Base-by-base conservation (phyloP, 2,888 invertebrate species). In the Mantis religiosa region DNA sequence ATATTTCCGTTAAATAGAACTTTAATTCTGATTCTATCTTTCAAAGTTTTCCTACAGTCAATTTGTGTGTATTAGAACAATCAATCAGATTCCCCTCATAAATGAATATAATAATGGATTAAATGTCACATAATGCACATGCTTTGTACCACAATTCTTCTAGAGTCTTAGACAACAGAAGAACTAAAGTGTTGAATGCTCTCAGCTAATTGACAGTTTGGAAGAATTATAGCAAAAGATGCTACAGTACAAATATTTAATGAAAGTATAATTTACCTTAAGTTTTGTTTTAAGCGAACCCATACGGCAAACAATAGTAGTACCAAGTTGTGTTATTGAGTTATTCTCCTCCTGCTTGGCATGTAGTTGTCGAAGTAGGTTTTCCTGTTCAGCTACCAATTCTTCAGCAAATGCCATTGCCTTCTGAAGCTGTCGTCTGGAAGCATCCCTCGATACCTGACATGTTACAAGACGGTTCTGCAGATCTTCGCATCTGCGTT, bases 371-470 rank as follows among this genome's bases (percentile, higher is more conserved):
- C 92, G 92, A 83, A 94, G 91, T n/a, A 94, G 92, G 83, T 93
- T 92, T 91, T 95, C 95, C 89, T 94, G 95, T 90, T 95, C 94
- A 14, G 92, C 91, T 2, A 95, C 94, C 89, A 95, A 92, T 90
- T 95, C 94, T 91, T 94, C 94, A 83, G 94, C 94, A 91, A 94
- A 94, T 83, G 92, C 92, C 92, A 94, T 94, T 0, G 94, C 94
- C 91, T 94, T 94, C 90, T 93, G 93, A 81, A 95, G 92, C 91
- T 94, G 94, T 89, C 94, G 93, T 88, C 94, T 93, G 85, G 94
- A 93, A 12, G 94, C 94, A 89, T 94, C 94, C 83, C 94, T 92
- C 1, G 94, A 94, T 83, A 94, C 91, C 91, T 94, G 94, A 20
- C 94, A 93, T 47, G 94, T 93, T 87, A 93, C 93, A 85, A 94